Evolutionary conservation across 2,797 vertebrate species (phyloP).

Genomic region (Sus cebifrons): DNA sequence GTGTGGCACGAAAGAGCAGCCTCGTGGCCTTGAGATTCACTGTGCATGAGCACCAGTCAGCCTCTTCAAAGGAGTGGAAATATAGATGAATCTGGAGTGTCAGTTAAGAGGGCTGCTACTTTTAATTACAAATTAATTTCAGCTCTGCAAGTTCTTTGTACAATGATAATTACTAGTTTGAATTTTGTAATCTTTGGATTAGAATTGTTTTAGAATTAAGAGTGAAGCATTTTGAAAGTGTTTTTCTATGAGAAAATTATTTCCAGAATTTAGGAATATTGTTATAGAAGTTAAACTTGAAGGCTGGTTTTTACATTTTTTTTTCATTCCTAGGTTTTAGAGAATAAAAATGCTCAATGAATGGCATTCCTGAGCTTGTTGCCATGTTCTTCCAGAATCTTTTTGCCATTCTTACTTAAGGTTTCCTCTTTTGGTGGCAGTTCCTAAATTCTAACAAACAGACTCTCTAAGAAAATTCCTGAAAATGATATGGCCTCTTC

Average conservation of each 20-base stretch:
- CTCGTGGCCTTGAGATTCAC: background rate
- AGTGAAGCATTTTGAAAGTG: slow-evolving; percentile 1
- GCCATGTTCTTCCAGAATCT: background rate
- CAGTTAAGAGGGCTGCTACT: background rate
- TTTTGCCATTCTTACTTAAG: slow-evolving; percentile 14
- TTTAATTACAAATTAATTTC: slow-evolving; percentile 15
- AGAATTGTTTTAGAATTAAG: background rate
- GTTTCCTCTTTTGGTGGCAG: background rate
- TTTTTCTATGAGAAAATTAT: slow-evolving; percentile 50
- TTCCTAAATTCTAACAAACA: slow-evolving; percentile 50
- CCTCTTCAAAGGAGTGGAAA: background rate
- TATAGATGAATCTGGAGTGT: background rate
- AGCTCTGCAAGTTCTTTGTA: slow-evolving; percentile 29
- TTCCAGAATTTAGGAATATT: background rate
- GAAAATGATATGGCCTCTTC: background rate
- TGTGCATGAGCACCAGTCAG: background rate
- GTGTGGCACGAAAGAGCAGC: background rate
- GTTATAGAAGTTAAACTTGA: slow-evolving; percentile 1
- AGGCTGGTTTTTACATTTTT: background rate
- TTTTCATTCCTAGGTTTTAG: background rate
- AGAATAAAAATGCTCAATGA: background rate
- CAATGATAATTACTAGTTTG: background rate
- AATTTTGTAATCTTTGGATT: background rate
- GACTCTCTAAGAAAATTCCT: background rate
- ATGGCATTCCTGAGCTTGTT: background rate